Conservation (phyloP, 1,140 invertebrate genomes). For the Saccostrea glomerata region DNA sequence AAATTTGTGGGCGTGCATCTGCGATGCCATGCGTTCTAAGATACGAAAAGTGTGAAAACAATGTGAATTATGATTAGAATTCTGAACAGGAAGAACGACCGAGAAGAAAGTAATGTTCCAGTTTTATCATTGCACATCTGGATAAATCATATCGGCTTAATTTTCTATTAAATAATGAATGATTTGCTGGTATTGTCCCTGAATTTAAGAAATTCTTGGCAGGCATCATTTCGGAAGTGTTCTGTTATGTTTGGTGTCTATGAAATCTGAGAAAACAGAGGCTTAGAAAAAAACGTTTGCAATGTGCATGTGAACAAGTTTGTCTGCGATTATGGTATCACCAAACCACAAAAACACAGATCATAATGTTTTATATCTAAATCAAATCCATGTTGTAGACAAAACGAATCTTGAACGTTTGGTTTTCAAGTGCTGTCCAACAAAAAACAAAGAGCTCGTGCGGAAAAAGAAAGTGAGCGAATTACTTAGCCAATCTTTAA, state of each 20-base stretch:
- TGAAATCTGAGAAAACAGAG: neutral
- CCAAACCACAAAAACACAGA: neutral
- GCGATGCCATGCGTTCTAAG: too few species aligned
- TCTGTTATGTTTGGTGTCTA: neutral
- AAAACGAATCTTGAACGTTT: constrained; percentile 2
- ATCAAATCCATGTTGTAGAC: constrained; percentile 4
- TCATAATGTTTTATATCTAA: constrained; percentile 35
- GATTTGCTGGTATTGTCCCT: neutral
- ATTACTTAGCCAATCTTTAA: constrained; percentile 21
- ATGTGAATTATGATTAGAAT: too few species aligned
- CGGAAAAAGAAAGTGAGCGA: constrained; percentile 37
- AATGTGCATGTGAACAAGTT: constrained; percentile 36
- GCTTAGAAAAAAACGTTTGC: constrained; percentile 1
- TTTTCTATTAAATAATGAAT: constrained; percentile 3
- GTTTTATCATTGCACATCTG: neutral
- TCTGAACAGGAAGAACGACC: too few species aligned
- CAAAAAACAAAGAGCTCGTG: constrained; percentile 35
- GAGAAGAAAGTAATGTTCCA: too few species aligned
- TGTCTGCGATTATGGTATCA: constrained; percentile 13
- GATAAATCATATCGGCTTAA: neutral
- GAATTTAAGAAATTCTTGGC: constrained; percentile 7
- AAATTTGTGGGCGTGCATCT: too few species aligned
- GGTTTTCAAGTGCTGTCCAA: constrained; percentile 30
- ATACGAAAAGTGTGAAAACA: too few species aligned
- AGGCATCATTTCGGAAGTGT: neutral